Base-by-base conservation (phyloP, 1,140 invertebrate genomes). In the Orussus abietinus region DNA sequence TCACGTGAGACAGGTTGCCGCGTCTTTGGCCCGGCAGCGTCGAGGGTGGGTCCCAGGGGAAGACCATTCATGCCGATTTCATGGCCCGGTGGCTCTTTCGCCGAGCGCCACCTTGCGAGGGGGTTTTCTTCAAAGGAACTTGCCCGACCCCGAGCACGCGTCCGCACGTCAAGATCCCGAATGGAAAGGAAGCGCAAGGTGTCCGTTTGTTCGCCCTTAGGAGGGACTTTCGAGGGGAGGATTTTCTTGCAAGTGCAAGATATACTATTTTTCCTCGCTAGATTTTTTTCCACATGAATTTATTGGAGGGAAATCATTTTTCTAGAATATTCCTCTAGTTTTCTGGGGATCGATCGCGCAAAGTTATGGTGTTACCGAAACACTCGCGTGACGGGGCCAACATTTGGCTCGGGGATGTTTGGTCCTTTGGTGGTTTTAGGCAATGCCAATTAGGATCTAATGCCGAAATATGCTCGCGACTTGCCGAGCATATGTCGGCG, bases 151-250 rank as follows among this genome's bases (percentile, higher is more conserved):
- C n/a, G n/a, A n/a, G n/a, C 31, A 32, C 31, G 12, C 14, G 31
- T 14, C 10, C 12, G 6, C 6, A 6, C 7, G 14, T 32, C 31
- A 32, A 32, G 31, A 32, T 32, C 14, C 22, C n/a, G 6, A 6
- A 6, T 12, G 12, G 12, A 7, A 12, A 32, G 31, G 31, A 32
- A 32, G 14, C 14, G 31, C 31, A 32, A 32, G 31, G 31, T 32
- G 31, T 32, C 7, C 7, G 7, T 11, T 32, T 32, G 31, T 11
- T 14, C 10, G 10, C 22, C 22, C 22, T 6, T 25, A 25, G n/a
- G n/a, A n/a, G n/a, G n/a, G n/a, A n/a, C n/a, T n/a, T n/a, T n/a
- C n/a, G n/a, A n/a, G n/a, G n/a, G n/a, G n/a, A n/a, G n/a, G n/a
- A n/a, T n/a, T n/a, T n/a, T n/a, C n/a, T n/a, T n/a, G n/a, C n/a